These are phyloP conservation scores for Urophycis tenuis DNA, from an alignment of 2,797 vertebrate genomes.

Conservation along the genomic window DNA sequence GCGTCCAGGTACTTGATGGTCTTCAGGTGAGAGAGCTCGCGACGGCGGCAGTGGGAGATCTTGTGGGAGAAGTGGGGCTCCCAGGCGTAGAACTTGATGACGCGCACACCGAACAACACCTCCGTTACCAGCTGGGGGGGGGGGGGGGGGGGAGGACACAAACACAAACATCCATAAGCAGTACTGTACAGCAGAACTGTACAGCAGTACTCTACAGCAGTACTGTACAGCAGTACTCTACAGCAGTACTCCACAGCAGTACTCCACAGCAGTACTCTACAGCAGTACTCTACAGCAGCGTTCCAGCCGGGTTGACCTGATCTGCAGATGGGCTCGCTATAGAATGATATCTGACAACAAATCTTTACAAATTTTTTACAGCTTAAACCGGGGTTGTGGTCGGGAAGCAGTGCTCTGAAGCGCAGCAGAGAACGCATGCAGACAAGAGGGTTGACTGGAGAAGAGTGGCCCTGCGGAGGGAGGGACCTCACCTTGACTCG, in stretches of 20 bases:
- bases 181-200: background rate
- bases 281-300: background rate
- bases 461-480: background rate
- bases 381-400: too few relatives aligned
- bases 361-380: too few relatives aligned
- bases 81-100: conserved; percentile 94
- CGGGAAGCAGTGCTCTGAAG: too few relatives aligned
- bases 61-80: conserved; percentile 77
- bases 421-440: too few relatives aligned
- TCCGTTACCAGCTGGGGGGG: conserved; percentile 83
- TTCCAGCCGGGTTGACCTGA: background rate
- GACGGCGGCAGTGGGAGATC: conserved; percentile 68
- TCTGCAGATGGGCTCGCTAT: background rate
- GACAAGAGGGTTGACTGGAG: background rate
- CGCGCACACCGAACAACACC: conserved; percentile 85
- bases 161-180: too few relatives aligned
- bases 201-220: background rate
- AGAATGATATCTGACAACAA: too few relatives aligned
- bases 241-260: background rate
- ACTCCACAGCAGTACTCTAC: background rate
- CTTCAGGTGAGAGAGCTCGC: conserved; percentile 78
- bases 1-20: conserved; percentile 87
- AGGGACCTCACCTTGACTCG: conserved; percentile 82
- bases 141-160: too few relatives aligned
- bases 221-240: background rate